Evolutionary conservation across 2,888 invertebrate species (phyloP), one percentile per base, ranked within the genome.

Genomic region (Epirrhoe tristata): DNA sequence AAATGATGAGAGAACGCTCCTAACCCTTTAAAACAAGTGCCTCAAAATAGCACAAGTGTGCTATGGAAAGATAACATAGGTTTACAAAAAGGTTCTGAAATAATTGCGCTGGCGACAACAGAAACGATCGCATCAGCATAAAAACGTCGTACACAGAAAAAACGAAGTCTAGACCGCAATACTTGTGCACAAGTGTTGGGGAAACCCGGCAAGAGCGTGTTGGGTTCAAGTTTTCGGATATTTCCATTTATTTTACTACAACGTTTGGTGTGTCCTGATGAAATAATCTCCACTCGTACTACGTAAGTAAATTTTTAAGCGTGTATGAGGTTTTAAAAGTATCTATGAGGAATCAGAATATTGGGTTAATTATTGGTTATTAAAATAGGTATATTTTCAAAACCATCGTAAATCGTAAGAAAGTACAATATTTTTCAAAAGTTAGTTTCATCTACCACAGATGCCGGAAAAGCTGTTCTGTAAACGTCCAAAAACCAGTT

Each of bases 41-140:
- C 24, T 5, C 2, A 53, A n/a, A 14, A 53, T 6, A 31, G 24
- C n/a, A 34, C 53, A 31, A 54, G 48, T 48, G 24, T 24, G n/a
- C 12, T n/a, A 58, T 53, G 31, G 36, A 16, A 53, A 48, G 16
- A 32, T 39, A 59, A 32, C 14, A 54, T 54, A 61, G 16, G 17
- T 61, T 61, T n/a, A 32, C 8, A 54, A 24, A 61, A 58, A 54
- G 54, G 64, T 64, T 58, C 39, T 1, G n/a, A 54, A 58, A 64
- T 58, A 64, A 64, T 64, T 64, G 54, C 58, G 24, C 24, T 58
- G 58, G 52, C 53, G 39, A 65, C 66, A 50, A 58, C 66, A 51
- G 32, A 58, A 43, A 63, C 55, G 58, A 62, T 67, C 63, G 59
- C 67, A 67, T 67, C 67, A 56, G 58, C 63, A 67, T 59, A 67